phyloP scores from a whole-genome alignment of 2,888 invertebrate species.

The Balanococcus diminutus region DNA sequence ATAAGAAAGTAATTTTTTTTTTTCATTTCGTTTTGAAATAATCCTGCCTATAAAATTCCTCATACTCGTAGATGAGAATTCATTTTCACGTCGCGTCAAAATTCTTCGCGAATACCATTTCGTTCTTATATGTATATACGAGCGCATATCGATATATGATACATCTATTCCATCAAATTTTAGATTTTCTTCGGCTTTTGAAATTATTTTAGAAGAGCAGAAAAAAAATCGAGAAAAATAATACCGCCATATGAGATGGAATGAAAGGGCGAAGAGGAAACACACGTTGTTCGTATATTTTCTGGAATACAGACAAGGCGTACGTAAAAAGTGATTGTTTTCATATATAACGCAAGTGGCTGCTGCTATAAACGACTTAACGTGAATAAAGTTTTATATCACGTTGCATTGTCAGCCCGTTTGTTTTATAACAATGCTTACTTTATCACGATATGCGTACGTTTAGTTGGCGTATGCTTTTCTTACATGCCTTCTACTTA shows the following conservation, averaged over 20 bases:
- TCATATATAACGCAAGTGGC: conserved; percentile 35
- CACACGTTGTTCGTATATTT: neutral
- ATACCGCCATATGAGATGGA: neutral
- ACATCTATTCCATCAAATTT: conserved; percentile 7
- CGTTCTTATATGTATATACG: neutral
- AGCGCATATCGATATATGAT: neutral
- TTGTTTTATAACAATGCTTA: conserved; percentile 17
- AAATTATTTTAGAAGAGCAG: neutral
- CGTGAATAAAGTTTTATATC: conserved; percentile 23
- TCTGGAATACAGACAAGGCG: neutral
- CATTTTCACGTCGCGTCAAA: neutral
- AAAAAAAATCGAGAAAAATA: conserved; percentile 18
- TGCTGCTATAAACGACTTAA: conserved; percentile 19
- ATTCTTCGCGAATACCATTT: neutral
- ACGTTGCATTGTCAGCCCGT: conserved; percentile 34
- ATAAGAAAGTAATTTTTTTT: neutral
- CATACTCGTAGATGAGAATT: neutral
- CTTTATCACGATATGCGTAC: neutral
- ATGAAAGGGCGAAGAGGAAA: too few relatives aligned
- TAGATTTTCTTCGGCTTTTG: neutral
- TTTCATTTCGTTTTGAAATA: neutral
- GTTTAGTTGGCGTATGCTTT: neutral
- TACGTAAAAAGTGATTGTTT: conserved; percentile 23
- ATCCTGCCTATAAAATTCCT: neutral
- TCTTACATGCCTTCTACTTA: too few relatives aligned